These are phyloP conservation scores for Geodia barretti DNA, from an alignment of 37 sponge, comb jelly and placozoan species.

Conservation along the genomic window DNA sequence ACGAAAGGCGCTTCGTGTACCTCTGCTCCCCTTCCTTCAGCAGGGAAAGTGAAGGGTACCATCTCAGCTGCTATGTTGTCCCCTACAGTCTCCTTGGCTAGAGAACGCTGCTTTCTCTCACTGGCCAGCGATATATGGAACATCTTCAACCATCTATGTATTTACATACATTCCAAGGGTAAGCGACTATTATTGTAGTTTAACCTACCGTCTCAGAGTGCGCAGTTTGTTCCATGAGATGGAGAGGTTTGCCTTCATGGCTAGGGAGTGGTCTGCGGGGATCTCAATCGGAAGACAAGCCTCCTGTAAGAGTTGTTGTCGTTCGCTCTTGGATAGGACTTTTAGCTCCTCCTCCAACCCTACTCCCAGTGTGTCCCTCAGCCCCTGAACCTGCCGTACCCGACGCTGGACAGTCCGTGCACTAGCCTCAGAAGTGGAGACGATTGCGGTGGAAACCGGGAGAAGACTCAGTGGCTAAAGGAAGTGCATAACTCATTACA, in stretches of 20 bases:
- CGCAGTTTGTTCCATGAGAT: conserved; percentile 38
- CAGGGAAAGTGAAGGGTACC: conserved; percentile 13
- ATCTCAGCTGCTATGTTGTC: conserved; percentile 9
- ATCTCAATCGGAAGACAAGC: conserved; percentile 7
- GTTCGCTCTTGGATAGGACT: background rate
- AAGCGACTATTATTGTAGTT: background rate
- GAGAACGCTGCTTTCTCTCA: conserved; percentile 18
- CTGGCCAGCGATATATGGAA: conserved; percentile 15
- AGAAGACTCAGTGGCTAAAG: background rate
- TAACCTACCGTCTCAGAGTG: conserved; percentile 22
- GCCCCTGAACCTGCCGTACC: background rate
- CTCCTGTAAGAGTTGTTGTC: background rate
- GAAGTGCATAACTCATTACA: background rate
- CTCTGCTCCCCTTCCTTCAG: conserved; percentile 6
- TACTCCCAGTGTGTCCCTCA: background rate
- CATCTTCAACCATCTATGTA: conserved; percentile 32
- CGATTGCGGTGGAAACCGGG: background rate
- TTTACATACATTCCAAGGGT: background rate
- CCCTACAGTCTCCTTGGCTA: background rate
- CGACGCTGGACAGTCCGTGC: background rate
- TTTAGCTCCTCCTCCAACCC: too few relatives aligned
- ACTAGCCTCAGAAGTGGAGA: background rate
- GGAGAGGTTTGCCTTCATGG: conserved; percentile 37
- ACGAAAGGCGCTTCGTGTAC: conserved; percentile 25
- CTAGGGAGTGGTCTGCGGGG: conserved; percentile 23